These are phyloP conservation scores for Drosophila algonquin DNA, from an alignment of 2,888 invertebrate genomes.

Conservation along the genomic window DNA sequence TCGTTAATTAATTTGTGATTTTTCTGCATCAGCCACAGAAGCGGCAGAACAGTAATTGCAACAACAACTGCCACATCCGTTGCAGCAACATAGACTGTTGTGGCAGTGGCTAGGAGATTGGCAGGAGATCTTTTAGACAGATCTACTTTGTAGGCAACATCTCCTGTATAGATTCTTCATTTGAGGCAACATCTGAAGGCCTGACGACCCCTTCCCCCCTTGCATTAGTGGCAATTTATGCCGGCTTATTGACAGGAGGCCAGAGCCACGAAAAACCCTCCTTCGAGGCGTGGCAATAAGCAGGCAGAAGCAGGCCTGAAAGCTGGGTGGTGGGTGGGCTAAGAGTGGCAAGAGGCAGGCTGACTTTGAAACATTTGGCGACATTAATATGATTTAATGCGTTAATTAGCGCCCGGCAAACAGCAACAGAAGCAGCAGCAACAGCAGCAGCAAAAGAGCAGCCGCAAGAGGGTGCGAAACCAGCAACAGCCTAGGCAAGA, in stretches of 20 bases:
- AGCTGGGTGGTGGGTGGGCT: not conserved
- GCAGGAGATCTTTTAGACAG: not conserved
- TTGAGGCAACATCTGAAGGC: not conserved
- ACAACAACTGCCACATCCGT: not conserved
- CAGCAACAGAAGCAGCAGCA: slow-evolving; percentile 30
- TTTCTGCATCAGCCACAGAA: slow-evolving; percentile 57
- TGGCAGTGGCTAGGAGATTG: no score
- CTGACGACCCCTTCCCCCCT: not conserved
- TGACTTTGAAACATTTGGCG: slow-evolving; percentile 81
- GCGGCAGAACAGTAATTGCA: slow-evolving; percentile 1
- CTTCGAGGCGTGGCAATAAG: slow-evolving; percentile 44
- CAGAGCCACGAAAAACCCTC: slow-evolving; percentile 1
- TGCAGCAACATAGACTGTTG: not conserved
- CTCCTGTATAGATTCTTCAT: not conserved
- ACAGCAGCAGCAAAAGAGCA: slow-evolving; percentile 42
- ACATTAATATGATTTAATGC: slow-evolving; percentile 83
- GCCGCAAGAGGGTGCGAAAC: slow-evolving; percentile 55
- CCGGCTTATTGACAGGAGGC: slow-evolving; percentile 67
- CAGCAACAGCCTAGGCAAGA: slow-evolving; percentile 44
- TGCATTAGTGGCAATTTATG: slow-evolving; percentile 73
- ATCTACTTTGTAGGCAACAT: not conserved
- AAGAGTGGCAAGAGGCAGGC: slow-evolving; percentile 10
- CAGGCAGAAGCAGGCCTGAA: slow-evolving; percentile 57
- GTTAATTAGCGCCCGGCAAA: slow-evolving; percentile 80
- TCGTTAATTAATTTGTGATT: slow-evolving; percentile 82